Percentiles rank a stretch among this genome's conserved stretches.
Conservation (phyloP, 2,888 invertebrate species). For the Watsonalla cultraria region DNA sequence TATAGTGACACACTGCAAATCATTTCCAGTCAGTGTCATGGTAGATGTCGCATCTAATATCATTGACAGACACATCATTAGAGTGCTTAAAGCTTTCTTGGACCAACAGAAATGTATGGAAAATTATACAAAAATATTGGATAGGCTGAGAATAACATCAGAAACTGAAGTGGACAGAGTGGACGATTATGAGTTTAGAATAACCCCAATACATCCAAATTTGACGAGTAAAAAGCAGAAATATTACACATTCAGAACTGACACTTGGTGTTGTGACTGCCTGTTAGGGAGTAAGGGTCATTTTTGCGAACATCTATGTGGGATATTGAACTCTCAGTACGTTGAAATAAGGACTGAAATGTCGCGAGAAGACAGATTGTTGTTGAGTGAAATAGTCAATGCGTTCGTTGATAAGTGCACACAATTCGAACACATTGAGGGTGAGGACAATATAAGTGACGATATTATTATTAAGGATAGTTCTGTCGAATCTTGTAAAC, state of each 20-base stretch:
- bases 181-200: conserved; percentile 13
- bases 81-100: conserved; percentile 21
- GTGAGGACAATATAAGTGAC: conserved; percentile 1
- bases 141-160: conserved; percentile 3
- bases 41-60: conserved; percentile 32
- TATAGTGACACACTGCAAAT: conserved; percentile 19
- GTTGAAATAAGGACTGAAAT: conserved; percentile 18
- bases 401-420: neutral
- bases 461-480: no score
- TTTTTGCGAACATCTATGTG: conserved; percentile 35
- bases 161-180: conserved; percentile 11
- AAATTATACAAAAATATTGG: conserved; percentile 18
- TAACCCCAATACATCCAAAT: conserved; percentile 1
- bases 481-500: no score
- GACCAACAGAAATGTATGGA: conserved; percentile 6
- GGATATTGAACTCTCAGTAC: conserved; percentile 16
- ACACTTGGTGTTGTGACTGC: conserved; percentile 36
- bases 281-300: conserved; percentile 19
- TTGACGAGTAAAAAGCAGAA: conserved; percentile 2
- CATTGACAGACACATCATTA: conserved; percentile 27
- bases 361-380: neutral
- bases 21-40: conserved; percentile 26
- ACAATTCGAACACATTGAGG: conserved; percentile 3
- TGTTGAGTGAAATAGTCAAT: neutral
- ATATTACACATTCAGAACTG: conserved; percentile 21